Percentiles rank a stretch among this genome's conserved stretches.
Conservation (phyloP, 2,888 invertebrate species). For the Phalera bucephala region DNA sequence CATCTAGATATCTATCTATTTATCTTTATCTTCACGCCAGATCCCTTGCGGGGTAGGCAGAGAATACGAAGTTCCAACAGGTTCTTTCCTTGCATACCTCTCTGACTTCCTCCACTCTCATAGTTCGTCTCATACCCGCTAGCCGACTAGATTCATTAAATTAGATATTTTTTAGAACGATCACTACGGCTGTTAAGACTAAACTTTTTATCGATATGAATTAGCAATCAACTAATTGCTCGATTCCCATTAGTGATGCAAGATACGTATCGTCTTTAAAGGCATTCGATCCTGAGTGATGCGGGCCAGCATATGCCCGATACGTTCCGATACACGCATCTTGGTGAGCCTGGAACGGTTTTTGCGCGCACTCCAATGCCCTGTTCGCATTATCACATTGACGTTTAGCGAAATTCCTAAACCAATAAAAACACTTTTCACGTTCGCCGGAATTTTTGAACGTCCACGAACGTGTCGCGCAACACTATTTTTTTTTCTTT, state of each 20-base stretch:
- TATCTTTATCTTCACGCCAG: no score
- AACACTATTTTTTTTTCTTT: conserved; percentile 17
- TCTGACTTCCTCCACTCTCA: no score
- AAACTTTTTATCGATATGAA: conserved; percentile 45
- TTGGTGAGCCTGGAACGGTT: conserved; percentile 41
- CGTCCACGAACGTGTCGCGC: conserved; percentile 41
- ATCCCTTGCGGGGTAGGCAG: no score
- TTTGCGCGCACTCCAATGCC: conserved; percentile 64
- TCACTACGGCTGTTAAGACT: no score
- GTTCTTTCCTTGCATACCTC: no score
- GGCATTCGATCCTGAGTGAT: conserved; percentile 36
- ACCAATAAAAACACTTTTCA: conserved; percentile 58
- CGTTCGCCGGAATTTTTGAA: conserved; percentile 48
- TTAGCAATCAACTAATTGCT: conserved; percentile 57
- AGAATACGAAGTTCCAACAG: no score
- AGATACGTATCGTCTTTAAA: conserved; percentile 45
- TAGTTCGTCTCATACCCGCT: no score
- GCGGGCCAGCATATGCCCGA: conserved; percentile 4
- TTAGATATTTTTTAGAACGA: no score
- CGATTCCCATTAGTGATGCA: conserved; percentile 43
- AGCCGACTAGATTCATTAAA: no score
- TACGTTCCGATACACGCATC: conserved; percentile 30
- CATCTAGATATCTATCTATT: no score
- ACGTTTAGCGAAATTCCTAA: conserved; percentile 64
- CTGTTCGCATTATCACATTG: conserved; percentile 68